Evolutionary conservation across 2,797 vertebrate genomes (phyloP), one percentile per base, ranked within the genome.

Genomic region (Avahi laniger): DNA sequence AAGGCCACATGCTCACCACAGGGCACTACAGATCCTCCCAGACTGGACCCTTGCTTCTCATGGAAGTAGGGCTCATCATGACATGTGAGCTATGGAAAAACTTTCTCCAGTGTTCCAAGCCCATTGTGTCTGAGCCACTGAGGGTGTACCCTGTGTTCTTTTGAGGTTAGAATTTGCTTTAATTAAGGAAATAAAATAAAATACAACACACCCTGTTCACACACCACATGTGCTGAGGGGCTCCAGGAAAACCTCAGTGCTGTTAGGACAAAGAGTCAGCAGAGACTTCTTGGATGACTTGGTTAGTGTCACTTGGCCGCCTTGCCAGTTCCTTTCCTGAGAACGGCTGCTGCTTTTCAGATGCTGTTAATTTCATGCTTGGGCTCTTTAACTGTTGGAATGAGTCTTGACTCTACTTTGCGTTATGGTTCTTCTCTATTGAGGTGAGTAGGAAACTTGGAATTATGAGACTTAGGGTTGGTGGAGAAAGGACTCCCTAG

Each of bases 121-220:
- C 80, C 91, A 82, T 95, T 13, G 8, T 67, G n/a, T 87, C 82
- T 97, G 91, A 95, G 54, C 88, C 79, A 78, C 12, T 67, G 46
- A 91, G 85, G 63, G 92, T 90, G 78, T 95, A 73, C 72, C 15
- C 84, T 91, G 18, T 95, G 79, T 97, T 95, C 82, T 94, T 97
- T 93, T 93, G 72, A 85, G 72, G 75, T 89, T 75, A 91, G 69
- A 79, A 89, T 96, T 92, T 89, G 69, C 30, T 94, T 94, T 91
- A 92, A 97, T 89, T 93, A 85, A 92, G 82, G 43, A 85, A 88
- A 94, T 52, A 86, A 95, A 87, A 80, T 54, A 54, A 87, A 95
- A 95, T 35, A 24, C 14, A 92, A 61, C 57, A 92, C 41, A 92
- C 67, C 67, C 79, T 83, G 5, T n/a, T 95, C 50, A 59, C n/a